Conservation (phyloP, 1,140 invertebrate genomes). For the Campoletis sonorensis region DNA sequence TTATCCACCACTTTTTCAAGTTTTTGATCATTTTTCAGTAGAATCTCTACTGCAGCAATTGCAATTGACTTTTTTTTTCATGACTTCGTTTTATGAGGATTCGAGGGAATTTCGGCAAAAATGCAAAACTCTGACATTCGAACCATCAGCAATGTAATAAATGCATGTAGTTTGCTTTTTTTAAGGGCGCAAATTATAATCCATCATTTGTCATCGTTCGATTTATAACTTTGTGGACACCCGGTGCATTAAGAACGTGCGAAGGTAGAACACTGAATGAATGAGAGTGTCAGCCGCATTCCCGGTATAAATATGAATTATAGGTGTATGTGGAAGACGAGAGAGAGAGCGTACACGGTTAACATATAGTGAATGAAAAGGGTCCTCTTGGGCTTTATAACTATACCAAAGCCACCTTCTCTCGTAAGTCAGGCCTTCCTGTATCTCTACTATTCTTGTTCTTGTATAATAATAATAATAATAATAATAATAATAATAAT, state of each 20-base stretch:
- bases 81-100: too few relatives aligned
- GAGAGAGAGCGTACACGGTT: constrained; percentile 13
- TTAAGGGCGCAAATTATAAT: neutral
- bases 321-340: constrained; percentile 49
- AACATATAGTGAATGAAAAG: constrained; percentile 35
- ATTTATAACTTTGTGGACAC: neutral
- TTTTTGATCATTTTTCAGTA: too few relatives aligned
- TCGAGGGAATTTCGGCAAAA: too few relatives aligned
- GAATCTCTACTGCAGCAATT: too few relatives aligned
- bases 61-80: too few relatives aligned
- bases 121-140: neutral
- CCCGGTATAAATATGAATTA: constrained; percentile 68
- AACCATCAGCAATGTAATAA: too few relatives aligned
- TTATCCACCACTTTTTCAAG: too few relatives aligned
- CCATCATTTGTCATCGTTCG: neutral
- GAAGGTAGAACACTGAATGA: constrained; percentile 53
- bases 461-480: constrained; percentile 51
- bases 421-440: constrained; percentile 35
- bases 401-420: constrained; percentile 42
- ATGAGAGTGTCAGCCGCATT: constrained; percentile 66
- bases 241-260: neutral
- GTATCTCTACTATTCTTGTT: constrained; percentile 54
- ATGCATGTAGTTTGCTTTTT: too few relatives aligned
- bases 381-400: constrained; percentile 25
- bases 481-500: constrained; percentile 41